Evolutionary conservation across 2,113 vertebrate genomes (phyloP), one percentile per base, ranked within the genome.

Genomic region (Ia io): DNA sequence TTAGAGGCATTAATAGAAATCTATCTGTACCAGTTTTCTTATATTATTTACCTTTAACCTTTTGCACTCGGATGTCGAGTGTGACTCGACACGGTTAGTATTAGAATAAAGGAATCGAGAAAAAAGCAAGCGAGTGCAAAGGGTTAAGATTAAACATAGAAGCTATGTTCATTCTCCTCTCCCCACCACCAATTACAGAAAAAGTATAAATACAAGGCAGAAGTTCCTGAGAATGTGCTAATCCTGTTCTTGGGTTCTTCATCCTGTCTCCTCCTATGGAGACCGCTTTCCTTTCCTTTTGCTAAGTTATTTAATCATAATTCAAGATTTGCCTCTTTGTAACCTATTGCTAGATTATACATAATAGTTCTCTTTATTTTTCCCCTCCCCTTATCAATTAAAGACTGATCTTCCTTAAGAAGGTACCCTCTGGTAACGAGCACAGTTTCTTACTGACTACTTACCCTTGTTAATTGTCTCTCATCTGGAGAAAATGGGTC

Each of bases 31-130:
- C 59, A 44, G 30, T 89, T 89, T 37, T 65, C 30, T 63, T 3
- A 77, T 28, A 67, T 69, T 90, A 80, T 90, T 88, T 51, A 22
- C 44, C 30, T 69, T 92, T 93, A n/a, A n/a, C n/a, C n/a, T n/a
- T n/a, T n/a, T n/a, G n/a, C n/a, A n/a, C n/a, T n/a, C n/a, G n/a
- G n/a, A n/a, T n/a, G n/a, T n/a, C n/a, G n/a, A n/a, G n/a, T n/a
- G n/a, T n/a, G n/a, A n/a, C n/a, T n/a, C n/a, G n/a, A n/a, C n/a
- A n/a, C n/a, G n/a, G n/a, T n/a, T n/a, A n/a, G n/a, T n/a, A n/a
- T n/a, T n/a, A n/a, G n/a, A n/a, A n/a, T n/a, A n/a, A n/a, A n/a
- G n/a, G n/a, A n/a, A n/a, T n/a, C n/a, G n/a, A n/a, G n/a, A n/a
- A n/a, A n/a, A n/a, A n/a, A n/a, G n/a, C n/a, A n/a, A n/a, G n/a